These are phyloP conservation scores for Typhlomys cinereus DNA, from an alignment of 2,113 vertebrate genomes.

Conservation along the genomic window DNA sequence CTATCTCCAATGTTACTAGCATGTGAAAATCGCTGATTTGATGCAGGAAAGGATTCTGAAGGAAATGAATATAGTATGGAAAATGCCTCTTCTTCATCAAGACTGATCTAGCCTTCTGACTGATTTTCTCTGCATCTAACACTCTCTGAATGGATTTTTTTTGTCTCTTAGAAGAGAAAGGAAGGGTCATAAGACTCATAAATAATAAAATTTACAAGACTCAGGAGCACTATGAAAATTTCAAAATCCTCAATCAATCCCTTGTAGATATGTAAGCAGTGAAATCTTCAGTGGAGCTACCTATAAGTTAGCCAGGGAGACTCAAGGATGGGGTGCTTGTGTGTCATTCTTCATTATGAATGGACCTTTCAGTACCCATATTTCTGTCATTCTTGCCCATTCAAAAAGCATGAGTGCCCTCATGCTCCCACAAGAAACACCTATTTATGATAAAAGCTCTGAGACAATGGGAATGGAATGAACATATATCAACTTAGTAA, in stretches of 20 bases:
- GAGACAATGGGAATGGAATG: too few species aligned
- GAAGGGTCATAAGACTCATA: not conserved
- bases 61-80: not conserved
- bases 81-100: too few species aligned
- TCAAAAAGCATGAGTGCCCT: not conserved
- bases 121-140: not conserved
- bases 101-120: not conserved
- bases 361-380: not conserved
- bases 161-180: not conserved
- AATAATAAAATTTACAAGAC: too few species aligned
- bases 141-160: not conserved
- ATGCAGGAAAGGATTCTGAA: not conserved
- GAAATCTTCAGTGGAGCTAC: not conserved
- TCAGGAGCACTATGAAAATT: not conserved
- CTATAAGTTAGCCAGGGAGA: too few species aligned
- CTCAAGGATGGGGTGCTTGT: rapidly evolving
- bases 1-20: not conserved
- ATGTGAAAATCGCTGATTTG: too few species aligned
- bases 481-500: too few species aligned
- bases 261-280: not conserved
- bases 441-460: too few species aligned
- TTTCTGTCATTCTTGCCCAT: not conserved
- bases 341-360: not conserved
- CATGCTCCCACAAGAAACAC: too few species aligned
- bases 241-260: not conserved